Conservation (phyloP, 1,140 invertebrate species). For the Euura lappo region DNA sequence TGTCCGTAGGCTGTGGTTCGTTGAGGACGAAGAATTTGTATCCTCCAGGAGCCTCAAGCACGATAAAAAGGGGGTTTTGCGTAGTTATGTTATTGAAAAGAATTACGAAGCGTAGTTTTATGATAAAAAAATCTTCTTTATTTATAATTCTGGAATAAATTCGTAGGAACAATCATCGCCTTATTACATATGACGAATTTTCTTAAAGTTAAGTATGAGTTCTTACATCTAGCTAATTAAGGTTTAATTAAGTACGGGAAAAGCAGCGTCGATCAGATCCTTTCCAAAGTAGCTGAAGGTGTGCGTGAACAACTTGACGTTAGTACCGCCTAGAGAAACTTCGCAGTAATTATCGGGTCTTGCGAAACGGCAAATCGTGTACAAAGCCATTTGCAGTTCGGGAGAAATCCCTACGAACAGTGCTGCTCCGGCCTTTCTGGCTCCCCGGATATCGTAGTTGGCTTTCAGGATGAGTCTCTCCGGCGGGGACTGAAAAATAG, state of each 20-base stretch:
- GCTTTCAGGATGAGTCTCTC: constrained; percentile 77
- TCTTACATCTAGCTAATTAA: too few species aligned
- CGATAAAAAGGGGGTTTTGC: too few species aligned
- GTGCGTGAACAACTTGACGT: constrained; percentile 74
- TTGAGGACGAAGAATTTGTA: constrained; percentile 86
- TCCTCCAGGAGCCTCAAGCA: constrained; percentile 85
- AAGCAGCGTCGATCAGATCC: constrained; percentile 79
- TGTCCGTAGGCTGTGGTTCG: constrained; percentile 68
- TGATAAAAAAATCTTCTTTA: too few species aligned
- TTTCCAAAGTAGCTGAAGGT: constrained; percentile 74
- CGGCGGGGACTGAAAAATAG: constrained; percentile 59
- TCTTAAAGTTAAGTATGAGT: too few species aligned
- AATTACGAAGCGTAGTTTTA: too few species aligned
- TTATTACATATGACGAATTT: too few species aligned
- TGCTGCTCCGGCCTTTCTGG: constrained; percentile 76
- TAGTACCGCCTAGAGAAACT: constrained; percentile 71
- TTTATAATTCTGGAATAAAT: too few species aligned
- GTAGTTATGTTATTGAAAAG: too few species aligned
- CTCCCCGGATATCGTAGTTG: constrained; percentile 77
- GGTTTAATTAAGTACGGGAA: constrained; percentile 67
- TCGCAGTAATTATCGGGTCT: constrained; percentile 76
- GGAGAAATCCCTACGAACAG: constrained; percentile 91
- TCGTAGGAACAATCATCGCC: too few species aligned
- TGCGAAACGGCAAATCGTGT: constrained; percentile 83
- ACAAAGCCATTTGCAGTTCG: constrained; percentile 89